A percentile compares a stretch with the other conserved stretches of the same genome.
These are phyloP conservation scores for Sciurus niger DNA, from an alignment of 2,113 vertebrate species.

Conservation along the genomic window DNA sequence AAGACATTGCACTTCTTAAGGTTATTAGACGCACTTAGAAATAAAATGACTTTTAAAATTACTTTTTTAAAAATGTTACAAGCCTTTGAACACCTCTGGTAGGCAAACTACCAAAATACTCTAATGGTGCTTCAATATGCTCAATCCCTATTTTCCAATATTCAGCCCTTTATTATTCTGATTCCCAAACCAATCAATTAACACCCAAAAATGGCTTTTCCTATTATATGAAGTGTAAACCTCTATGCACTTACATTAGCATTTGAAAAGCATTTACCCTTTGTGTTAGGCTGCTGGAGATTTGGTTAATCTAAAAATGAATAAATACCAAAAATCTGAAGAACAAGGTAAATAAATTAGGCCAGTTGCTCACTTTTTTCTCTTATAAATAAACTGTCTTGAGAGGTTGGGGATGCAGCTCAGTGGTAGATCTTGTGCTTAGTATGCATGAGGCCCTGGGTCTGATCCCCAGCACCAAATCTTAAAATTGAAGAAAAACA, in stretches of 20 bases:
- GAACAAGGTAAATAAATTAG: conserved; percentile 58
- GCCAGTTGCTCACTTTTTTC: not conserved
- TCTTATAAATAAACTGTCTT: conserved; percentile 49
- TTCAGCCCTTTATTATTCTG: not conserved
- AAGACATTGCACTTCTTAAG: not conserved
- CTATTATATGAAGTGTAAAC: not conserved
- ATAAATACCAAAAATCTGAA: conserved; percentile 17
- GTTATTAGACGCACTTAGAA: not conserved
- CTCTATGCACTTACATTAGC: not conserved
- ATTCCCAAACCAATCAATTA: conserved; percentile 32
- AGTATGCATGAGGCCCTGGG: not conserved
- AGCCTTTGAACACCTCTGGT: not conserved
- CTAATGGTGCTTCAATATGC: not conserved
- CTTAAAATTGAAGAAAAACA: not conserved
- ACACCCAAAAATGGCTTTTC: conserved; percentile 10
- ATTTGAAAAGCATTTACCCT: not conserved
- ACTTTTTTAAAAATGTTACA: conserved; percentile 32
- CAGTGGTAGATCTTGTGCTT: not conserved
- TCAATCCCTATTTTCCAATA: conserved; percentile 7
- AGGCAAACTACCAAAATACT: not conserved
- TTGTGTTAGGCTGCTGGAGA: not conserved
- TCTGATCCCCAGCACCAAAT: not conserved
- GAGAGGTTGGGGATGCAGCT: not conserved
- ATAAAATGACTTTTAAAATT: not conserved
- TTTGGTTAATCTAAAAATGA: conserved; percentile 38